Evolutionary conservation across 2,113 vertebrate species (phyloP).

Genomic region (Epinephelus moara): DNA sequence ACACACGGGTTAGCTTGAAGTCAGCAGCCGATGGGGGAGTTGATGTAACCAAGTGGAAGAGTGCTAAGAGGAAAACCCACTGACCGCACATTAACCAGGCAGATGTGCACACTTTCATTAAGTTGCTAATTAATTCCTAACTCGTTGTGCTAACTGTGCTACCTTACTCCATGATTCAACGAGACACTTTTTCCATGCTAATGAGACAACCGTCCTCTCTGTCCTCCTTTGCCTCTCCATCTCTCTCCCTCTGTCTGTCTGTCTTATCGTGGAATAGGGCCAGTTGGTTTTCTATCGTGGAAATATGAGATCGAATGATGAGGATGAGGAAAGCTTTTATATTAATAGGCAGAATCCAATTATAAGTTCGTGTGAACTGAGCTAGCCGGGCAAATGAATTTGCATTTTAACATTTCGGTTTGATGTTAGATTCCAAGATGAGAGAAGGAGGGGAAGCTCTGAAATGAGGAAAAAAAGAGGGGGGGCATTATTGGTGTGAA

Average conservation of each 20-base stretch:
- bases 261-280: slow-evolving; percentile 50
- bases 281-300: slow-evolving; percentile 50
- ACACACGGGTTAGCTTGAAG: slow-evolving; percentile 13
- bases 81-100: slow-evolving; percentile 87
- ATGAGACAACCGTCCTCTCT: slow-evolving; percentile 87
- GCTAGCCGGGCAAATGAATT: slow-evolving; percentile 69
- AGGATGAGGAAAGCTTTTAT: slow-evolving; percentile 78
- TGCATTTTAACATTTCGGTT: slow-evolving; percentile 81
- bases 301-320: slow-evolving; percentile 68
- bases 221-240: slow-evolving; percentile 23
- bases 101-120: slow-evolving; percentile 88
- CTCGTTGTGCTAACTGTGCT: slow-evolving; percentile 91
- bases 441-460: slow-evolving; percentile 50
- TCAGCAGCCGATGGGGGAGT: slow-evolving; percentile 19
- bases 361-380: slow-evolving; percentile 82
- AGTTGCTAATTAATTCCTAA: slow-evolving; percentile 92
- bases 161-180: slow-evolving; percentile 88
- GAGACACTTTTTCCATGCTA: slow-evolving; percentile 94
- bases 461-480: slow-evolving; percentile 45
- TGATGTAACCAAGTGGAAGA: slow-evolving; percentile 47
- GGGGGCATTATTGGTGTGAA: slow-evolving; percentile 45
- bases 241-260: slow-evolving; percentile 9
- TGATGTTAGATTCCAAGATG: slow-evolving; percentile 78
- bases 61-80: slow-evolving; percentile 78
- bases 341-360: slow-evolving; percentile 83